A percentile compares a stretch with the other conserved stretches of the same genome.
Conservation (phyloP, 2,888 invertebrate genomes). For the Drosophila greeni region DNA sequence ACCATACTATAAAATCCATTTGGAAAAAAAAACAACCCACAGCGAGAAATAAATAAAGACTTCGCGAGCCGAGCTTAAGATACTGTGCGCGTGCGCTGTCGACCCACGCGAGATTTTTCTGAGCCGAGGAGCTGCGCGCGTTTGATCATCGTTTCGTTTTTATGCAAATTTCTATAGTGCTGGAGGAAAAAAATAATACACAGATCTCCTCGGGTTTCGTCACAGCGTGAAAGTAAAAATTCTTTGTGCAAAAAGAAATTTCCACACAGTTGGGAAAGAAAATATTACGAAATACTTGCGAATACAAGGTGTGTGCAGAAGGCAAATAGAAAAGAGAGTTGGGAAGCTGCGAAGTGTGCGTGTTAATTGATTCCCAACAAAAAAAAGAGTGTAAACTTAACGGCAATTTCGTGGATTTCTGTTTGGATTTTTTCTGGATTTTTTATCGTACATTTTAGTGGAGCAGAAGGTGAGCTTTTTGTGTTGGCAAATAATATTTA, state of each 20-base stretch:
- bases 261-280: slow-evolving; percentile 32
- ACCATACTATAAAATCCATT: neutral
- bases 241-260: slow-evolving; percentile 59
- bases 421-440: slow-evolving; percentile 28
- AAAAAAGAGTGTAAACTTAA: slow-evolving; percentile 55
- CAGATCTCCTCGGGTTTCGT: slow-evolving; percentile 42
- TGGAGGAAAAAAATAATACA: slow-evolving; percentile 14
- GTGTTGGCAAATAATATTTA: slow-evolving; percentile 47
- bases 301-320: slow-evolving; percentile 11
- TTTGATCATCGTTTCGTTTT: slow-evolving; percentile 41
- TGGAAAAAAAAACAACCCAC: neutral
- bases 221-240: slow-evolving; percentile 68
- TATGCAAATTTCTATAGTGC: slow-evolving; percentile 32
- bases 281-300: slow-evolving; percentile 60
- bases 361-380: slow-evolving; percentile 68
- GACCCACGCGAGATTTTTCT: slow-evolving; percentile 62
- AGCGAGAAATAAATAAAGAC: neutral
- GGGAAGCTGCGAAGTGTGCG: slow-evolving; percentile 16
- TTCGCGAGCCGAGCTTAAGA: slow-evolving; percentile 30
- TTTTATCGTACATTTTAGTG: slow-evolving; percentile 41
- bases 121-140: slow-evolving; percentile 12
- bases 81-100: slow-evolving; percentile 66
- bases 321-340: slow-evolving; percentile 34
- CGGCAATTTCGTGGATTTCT: slow-evolving; percentile 57
- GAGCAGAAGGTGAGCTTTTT: slow-evolving; percentile 47